A percentile compares a stretch with the other conserved stretches of the same genome.
phyloP scores from a whole-genome alignment of 2,113 vertebrate species.

The Prunella himalayana region DNA sequence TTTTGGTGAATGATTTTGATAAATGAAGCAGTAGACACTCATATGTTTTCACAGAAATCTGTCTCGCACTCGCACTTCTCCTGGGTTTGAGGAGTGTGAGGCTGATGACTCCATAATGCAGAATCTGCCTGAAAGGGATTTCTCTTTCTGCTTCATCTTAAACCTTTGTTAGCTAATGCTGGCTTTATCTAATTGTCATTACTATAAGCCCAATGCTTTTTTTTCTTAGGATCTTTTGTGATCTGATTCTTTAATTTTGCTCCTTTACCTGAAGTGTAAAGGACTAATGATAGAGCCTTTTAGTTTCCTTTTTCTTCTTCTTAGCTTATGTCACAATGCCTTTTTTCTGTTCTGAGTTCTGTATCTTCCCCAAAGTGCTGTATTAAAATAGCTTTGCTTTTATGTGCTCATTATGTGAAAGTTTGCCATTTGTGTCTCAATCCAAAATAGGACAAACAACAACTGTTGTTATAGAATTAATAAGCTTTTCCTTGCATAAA shows the following conservation, averaged over 20 bases:
- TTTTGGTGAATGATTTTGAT: not conserved
- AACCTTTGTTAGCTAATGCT: not conserved
- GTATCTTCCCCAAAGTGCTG: not conserved
- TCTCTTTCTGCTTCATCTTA: not conserved
- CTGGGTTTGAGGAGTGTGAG: not conserved
- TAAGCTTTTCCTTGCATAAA: not conserved
- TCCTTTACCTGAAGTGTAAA: not conserved
- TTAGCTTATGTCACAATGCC: not conserved
- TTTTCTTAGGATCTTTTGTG: not conserved
- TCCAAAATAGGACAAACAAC: not conserved
- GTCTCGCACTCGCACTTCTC: not conserved
- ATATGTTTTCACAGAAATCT: not conserved
- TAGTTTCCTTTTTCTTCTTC: not conserved
- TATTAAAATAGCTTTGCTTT: slow-evolving; percentile 5
- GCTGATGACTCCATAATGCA: not conserved
- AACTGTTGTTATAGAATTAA: not conserved
- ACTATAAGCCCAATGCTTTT: not conserved
- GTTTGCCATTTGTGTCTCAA: not conserved
- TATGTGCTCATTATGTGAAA: not conserved
- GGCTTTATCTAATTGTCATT: not conserved
- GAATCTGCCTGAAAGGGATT: not conserved
- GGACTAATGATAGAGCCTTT: not conserved
- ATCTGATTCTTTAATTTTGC: not conserved
- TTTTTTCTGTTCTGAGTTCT: not conserved
- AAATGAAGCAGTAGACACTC: not conserved